Evolutionary conservation across 2,797 vertebrate species (phyloP).

Genomic region (Avahi laniger): DNA sequence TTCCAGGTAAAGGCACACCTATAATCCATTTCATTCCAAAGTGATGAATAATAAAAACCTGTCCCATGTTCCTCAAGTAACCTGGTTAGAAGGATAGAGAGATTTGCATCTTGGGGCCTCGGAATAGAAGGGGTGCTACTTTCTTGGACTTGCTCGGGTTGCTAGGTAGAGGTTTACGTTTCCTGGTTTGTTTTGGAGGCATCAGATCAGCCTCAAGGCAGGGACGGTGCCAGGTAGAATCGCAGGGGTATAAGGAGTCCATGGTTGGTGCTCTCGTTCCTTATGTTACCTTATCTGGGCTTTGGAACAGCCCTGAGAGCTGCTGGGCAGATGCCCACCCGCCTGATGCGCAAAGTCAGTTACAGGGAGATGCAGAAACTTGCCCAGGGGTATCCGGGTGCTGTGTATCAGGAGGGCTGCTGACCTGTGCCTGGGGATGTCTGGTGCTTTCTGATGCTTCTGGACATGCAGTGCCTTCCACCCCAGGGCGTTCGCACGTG

Average conservation of each 20-base stretch:
- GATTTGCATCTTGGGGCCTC: conserved; percentile 56
- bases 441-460: neutral
- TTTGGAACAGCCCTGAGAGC: neutral
- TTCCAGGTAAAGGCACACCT: conserved; percentile 49
- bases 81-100: conserved; percentile 72
- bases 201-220: accelerated
- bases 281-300: neutral
- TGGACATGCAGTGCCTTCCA: neutral
- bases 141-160: neutral
- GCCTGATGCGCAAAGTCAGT: neutral
- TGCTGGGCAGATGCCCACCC: neutral
- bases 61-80: conserved; percentile 66
- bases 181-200: neutral
- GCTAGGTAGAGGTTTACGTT: neutral
- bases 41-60: conserved; percentile 68
- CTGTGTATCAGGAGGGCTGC: neutral
- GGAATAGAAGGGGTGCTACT: neutral
- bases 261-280: neutral
- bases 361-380: neutral
- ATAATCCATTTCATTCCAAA: conserved; percentile 67
- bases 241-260: neutral
- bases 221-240: neutral
- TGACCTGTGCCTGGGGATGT: neutral
- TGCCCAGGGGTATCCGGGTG: neutral
- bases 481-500: neutral